Evolutionary conservation across 2,797 vertebrate species (phyloP).

Genomic region (Sparus aurata): DNA sequence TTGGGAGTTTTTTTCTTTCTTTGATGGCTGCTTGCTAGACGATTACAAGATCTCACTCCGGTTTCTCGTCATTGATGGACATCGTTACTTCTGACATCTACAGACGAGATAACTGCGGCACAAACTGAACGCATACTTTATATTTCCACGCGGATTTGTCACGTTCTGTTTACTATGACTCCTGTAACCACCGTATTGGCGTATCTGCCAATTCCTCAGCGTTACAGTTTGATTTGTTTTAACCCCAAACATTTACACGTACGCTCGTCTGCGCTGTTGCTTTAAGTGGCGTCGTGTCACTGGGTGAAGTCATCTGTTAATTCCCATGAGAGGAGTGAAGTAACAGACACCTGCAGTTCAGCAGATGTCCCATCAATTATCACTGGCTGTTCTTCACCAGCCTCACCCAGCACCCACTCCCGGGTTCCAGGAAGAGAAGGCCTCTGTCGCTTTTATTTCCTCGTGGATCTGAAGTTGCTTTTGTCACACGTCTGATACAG

Average conservation of each 20-base stretch:
- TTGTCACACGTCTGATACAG: conserved; percentile 2
- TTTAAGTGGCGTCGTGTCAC: conserved; percentile 73
- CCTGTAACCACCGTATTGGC: not conserved
- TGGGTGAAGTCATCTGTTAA: conserved; percentile 86
- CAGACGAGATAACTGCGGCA: not conserved
- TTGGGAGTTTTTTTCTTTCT: not conserved
- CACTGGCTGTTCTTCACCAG: conserved; percentile 65
- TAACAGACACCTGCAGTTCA: conserved; percentile 84
- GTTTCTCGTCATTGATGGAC: conserved; percentile 26
- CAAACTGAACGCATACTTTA: not conserved
- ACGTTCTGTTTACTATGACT: conserved; percentile 4
- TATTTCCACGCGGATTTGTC: conserved; percentile 6
- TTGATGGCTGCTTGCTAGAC: not conserved
- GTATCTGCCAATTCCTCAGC: not conserved
- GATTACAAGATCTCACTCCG: conserved; percentile 21
- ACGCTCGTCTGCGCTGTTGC: conserved; percentile 62
- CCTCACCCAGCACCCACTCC: conserved; percentile 57
- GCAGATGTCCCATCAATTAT: conserved; percentile 88
- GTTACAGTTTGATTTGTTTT: conserved; percentile 10
- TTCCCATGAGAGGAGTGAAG: conserved; percentile 73
- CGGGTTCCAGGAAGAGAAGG: conserved; percentile 46
- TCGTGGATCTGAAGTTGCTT: conserved; percentile 8
- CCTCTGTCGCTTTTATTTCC: conserved; percentile 24
- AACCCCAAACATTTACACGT: not conserved
- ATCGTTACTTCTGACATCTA: conserved; percentile 19